Evolutionary conservation across 2,113 vertebrate genomes (phyloP).

Genomic region (Syngnathoides biaculeatus): DNA sequence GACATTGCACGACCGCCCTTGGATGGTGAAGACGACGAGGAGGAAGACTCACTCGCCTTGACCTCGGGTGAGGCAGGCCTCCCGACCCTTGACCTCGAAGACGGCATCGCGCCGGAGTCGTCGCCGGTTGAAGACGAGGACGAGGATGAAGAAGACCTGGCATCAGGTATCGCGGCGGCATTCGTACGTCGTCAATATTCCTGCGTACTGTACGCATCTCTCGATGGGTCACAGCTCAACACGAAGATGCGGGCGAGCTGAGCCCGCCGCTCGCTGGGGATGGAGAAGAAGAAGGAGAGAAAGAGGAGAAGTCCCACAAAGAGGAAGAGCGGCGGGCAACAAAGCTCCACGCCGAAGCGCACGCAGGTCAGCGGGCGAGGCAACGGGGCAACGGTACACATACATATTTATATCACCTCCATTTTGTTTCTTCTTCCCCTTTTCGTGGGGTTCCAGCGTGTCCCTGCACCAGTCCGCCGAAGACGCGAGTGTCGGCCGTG

Average conservation of each 20-base stretch:
- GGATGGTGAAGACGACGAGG: conserved; percentile 1
- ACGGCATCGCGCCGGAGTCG: neutral
- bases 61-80: conserved; percentile 48
- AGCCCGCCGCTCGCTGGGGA: neutral
- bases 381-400: neutral
- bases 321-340: neutral
- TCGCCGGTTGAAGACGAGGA: neutral
- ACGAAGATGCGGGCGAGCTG: neutral
- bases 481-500: conserved; percentile 1
- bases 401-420: too few relatives aligned
- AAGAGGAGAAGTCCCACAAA: neutral
- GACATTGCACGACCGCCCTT: neutral
- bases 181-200: too few relatives aligned
- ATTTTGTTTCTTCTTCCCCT: neutral
- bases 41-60: conserved; percentile 5
- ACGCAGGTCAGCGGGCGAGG: conserved; percentile 41
- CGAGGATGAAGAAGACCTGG: neutral
- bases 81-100: neutral
- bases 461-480: conserved; percentile 43
- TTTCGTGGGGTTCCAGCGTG: conserved; percentile 39
- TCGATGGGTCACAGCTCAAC: neutral
- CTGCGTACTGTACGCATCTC: too few relatives aligned
- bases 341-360: neutral
- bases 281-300: neutral
- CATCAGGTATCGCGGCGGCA: neutral